Base-by-base conservation (phyloP, 2,113 vertebrate species). In the Carollia perspicillata region DNA sequence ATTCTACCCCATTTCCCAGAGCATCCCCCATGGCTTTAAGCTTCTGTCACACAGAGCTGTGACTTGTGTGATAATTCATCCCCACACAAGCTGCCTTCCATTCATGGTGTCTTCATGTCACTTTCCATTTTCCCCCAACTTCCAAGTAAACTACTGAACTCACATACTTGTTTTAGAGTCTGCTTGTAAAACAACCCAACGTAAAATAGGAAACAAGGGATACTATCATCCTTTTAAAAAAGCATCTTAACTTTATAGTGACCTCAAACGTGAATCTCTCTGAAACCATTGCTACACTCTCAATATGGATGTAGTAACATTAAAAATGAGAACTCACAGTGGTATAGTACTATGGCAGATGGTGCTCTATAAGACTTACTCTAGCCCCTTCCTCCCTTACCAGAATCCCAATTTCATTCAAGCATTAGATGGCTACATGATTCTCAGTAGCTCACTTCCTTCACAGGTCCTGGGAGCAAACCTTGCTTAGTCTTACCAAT, bases 291-390 rank as follows among this genome's bases (percentile, higher is more conserved):
- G 23, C 16, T 12, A 23, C 35, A 53, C 2, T 47, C 8, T 89
- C 83, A 66, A 42, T 65, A 88, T 47, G 11, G 23, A 51, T 30
- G 2, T 12, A 40, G 1, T 42, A 35, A 83, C 18, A 78, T 3
- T 84, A 77, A 89, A 95, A 87, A 79, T 93, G 44, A 93, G 49
- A 88, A 51, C 8, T 40, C 26, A 10, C n/a, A 92, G 74, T 20
- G 60, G 30, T 20, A 71, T 37, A 89, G 28, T n/a, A 30, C 47
- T 40, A 1, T 72, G 7, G 35, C 51, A 79, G 17, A 22, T 49
- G 78, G 3, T 40, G 20, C 28, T 75, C 47, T 53, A 72, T 83
- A 91, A 79, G 14, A 20, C 28, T 74, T 23, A 9, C 1, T 35
- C 47, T n/a, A 16, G 22, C 13, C 30, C 12, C 26, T 77, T 89